These are phyloP conservation scores for Poicephalus gulielmi DNA, from an alignment of 2,113 vertebrate species.

Conservation along the genomic window DNA sequence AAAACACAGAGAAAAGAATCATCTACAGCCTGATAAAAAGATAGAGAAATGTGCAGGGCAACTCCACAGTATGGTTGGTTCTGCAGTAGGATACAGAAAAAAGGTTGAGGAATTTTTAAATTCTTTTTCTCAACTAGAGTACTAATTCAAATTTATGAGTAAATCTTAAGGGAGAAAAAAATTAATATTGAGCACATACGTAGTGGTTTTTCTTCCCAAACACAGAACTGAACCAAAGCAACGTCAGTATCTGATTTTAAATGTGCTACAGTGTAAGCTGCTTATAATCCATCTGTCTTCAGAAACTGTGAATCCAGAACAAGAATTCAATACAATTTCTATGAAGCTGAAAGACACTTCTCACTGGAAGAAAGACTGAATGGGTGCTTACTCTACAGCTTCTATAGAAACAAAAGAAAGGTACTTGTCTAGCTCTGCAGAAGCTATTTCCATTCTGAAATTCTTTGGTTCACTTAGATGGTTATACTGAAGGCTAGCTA, in stretches of 20 bases:
- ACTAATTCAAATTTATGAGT: neutral
- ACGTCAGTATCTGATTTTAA: neutral
- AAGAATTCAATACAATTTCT: neutral
- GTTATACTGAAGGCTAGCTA: neutral
- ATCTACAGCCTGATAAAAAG: neutral
- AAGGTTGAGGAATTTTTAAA: fast-evolving
- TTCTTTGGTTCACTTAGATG: neutral
- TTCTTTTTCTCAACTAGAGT: neutral
- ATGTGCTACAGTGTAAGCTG: neutral
- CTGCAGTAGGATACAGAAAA: neutral
- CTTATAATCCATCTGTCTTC: neutral
- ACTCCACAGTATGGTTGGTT: neutral
- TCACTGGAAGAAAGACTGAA: neutral
- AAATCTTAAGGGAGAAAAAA: neutral
- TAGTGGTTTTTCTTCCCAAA: neutral
- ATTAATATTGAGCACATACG: neutral
- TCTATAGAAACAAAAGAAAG: neutral
- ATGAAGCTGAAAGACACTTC: neutral
- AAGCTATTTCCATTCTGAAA: neutral
- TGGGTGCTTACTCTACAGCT: neutral
- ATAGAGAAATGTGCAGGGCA: neutral
- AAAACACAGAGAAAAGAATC: neutral
- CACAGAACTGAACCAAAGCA: neutral
- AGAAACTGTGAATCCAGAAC: neutral
- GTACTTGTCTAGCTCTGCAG: neutral